A percentile compares a stretch with the other conserved stretches of the same genome.
These are phyloP conservation scores for Drosophila yooni DNA, from an alignment of 2,888 invertebrate genomes.

Conservation along the genomic window DNA sequence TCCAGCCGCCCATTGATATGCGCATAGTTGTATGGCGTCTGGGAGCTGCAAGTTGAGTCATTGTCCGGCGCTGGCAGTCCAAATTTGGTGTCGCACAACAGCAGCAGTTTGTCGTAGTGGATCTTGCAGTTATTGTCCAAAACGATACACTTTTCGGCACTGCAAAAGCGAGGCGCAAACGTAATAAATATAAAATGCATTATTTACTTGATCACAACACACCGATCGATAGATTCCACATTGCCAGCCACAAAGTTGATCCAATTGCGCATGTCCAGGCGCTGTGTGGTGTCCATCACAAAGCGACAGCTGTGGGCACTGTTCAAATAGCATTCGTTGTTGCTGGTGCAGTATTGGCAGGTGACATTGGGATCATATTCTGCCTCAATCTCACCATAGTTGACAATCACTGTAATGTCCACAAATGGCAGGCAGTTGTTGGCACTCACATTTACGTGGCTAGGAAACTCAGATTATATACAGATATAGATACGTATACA, in stretches of 20 bases:
- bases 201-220: conserved; percentile 10
- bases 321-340: conserved; percentile 60
- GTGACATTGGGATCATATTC: conserved; percentile 64
- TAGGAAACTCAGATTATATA: neutral
- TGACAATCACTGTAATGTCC: conserved; percentile 70
- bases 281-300: conserved; percentile 64
- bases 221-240: conserved; percentile 67
- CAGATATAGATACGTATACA: too few species aligned
- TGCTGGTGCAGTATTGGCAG: conserved; percentile 51
- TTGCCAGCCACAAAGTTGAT: conserved; percentile 68
- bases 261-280: conserved; percentile 74
- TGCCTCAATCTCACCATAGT: conserved; percentile 68
- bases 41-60: too few species aligned
- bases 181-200: neutral
- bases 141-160: conserved; percentile 46
- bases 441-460: conserved; percentile 31
- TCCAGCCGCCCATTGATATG: conserved; percentile 77
- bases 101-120: conserved; percentile 69
- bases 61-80: conserved; percentile 37
- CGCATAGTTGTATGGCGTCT: conserved; percentile 69
- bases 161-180: conserved; percentile 26
- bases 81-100: conserved; percentile 59
- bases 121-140: conserved; percentile 67
- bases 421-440: conserved; percentile 66
- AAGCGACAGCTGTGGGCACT: conserved; percentile 57